Percentiles rank a stretch among this genome's conserved stretches.
Conservation (phyloP, 2,113 vertebrate genomes). For the Percopsis transmontana region DNA sequence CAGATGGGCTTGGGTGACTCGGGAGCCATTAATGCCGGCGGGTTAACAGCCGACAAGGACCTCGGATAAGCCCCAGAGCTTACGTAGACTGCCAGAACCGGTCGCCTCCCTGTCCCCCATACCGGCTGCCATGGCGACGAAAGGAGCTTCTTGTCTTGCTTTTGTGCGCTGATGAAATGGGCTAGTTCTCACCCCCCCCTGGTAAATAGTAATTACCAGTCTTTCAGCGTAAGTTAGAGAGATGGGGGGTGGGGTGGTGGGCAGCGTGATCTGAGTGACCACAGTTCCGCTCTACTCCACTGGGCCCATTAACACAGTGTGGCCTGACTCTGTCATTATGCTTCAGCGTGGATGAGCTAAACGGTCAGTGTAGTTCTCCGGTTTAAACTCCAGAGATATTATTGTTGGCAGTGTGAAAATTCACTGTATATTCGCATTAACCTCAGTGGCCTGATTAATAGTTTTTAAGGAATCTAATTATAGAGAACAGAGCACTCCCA, state of each 20-base stretch:
- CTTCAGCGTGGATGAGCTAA: neutral
- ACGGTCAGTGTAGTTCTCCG: slow-evolving; percentile 1
- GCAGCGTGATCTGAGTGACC: slow-evolving; percentile 7
- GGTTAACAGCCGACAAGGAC: slow-evolving; percentile 25
- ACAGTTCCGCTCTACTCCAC: slow-evolving; percentile 27
- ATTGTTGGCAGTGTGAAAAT: slow-evolving; percentile 20
- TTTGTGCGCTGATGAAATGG: slow-evolving; percentile 27
- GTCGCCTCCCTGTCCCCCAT: neutral
- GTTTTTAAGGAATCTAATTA: slow-evolving; percentile 4
- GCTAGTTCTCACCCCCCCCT: slow-evolving; percentile 14
- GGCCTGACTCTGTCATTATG: slow-evolving; percentile 40
- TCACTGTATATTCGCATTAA: too few species aligned
- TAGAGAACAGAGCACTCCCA: neutral
- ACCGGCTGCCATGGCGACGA: slow-evolving; percentile 34
- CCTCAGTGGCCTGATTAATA: slow-evolving; percentile 22
- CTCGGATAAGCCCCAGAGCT: slow-evolving; percentile 17
- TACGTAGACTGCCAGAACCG: slow-evolving; percentile 14
- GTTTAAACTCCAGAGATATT: neutral
- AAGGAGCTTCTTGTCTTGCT: slow-evolving; percentile 26
- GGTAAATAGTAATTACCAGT: slow-evolving; percentile 51
- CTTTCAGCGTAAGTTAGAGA: slow-evolving; percentile 31
- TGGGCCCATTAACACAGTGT: slow-evolving; percentile 18
- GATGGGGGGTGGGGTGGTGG: neutral
- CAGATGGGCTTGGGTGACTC: slow-evolving; percentile 28
- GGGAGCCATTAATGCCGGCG: slow-evolving; percentile 14